Conservation (phyloP, 2,113 vertebrate genomes). For the Corythoichthys haematopterus region DNA sequence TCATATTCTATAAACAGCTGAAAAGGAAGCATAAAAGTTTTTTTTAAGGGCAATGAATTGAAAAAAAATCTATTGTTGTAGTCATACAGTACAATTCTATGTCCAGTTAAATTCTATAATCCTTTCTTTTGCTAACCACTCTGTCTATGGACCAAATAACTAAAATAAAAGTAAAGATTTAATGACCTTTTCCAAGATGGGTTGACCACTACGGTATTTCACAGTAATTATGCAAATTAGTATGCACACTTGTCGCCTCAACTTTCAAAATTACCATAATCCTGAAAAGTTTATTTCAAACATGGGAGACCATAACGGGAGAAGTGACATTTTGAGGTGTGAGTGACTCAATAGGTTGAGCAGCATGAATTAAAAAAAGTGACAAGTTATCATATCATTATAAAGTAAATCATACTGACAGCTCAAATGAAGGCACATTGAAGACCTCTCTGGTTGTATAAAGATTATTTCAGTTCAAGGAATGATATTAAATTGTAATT, state of each 20-base stretch:
- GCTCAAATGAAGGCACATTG: slow-evolving; percentile 19
- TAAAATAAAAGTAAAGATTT: slow-evolving; percentile 15
- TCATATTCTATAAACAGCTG: slow-evolving; percentile 88
- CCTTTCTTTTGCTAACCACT: neutral
- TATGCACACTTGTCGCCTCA: slow-evolving; percentile 8
- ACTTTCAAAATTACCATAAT: slow-evolving; percentile 54
- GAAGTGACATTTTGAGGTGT: slow-evolving; percentile 30
- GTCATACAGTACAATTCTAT: neutral
- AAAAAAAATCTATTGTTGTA: neutral
- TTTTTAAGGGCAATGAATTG: neutral
- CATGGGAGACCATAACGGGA: slow-evolving; percentile 26
- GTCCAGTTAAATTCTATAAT: slow-evolving; percentile 3
- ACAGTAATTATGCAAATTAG: slow-evolving; percentile 40
- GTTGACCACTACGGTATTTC: slow-evolving; percentile 10
- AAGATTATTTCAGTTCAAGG: neutral
- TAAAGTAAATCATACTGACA: slow-evolving; percentile 26
- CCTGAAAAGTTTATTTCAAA: slow-evolving; percentile 17
- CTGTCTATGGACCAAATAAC: slow-evolving; percentile 9
- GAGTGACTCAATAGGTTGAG: slow-evolving; percentile 29
- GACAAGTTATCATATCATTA: slow-evolving; percentile 43
- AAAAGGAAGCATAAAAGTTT: slow-evolving; percentile 25
- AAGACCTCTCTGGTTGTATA: slow-evolving; percentile 11
- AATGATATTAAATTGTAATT: neutral
- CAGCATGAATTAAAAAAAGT: slow-evolving; percentile 26
- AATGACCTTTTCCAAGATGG: slow-evolving; percentile 29